A percentile compares a stretch with the other conserved stretches of the same genome.
These are phyloP conservation scores for Dendrocincla fuliginosa DNA, from an alignment of 2,797 vertebrate genomes.

Conservation along the genomic window DNA sequence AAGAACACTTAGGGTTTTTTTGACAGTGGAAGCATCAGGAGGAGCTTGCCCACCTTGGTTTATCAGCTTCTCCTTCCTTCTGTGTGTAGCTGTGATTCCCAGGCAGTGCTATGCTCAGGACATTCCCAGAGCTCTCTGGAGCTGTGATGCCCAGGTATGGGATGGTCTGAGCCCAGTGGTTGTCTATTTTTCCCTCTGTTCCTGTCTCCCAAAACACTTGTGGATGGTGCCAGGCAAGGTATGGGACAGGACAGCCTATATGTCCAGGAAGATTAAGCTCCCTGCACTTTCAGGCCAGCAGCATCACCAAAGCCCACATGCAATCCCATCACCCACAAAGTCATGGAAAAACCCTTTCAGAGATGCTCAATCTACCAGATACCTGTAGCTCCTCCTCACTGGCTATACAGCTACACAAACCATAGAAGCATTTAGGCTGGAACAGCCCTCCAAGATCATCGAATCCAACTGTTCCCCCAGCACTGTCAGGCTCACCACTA, in stretches of 20 bases:
- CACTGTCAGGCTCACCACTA: background rate
- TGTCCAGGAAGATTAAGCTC: background rate
- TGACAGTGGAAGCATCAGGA: background rate
- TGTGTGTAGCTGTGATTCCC: background rate
- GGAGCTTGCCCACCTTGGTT: background rate
- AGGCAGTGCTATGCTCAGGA: background rate
- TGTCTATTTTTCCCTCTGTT: background rate
- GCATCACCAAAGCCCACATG: background rate
- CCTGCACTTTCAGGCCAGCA: background rate
- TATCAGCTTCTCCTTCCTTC: background rate
- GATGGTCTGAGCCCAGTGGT: background rate
- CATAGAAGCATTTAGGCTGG: background rate
- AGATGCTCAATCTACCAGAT: background rate
- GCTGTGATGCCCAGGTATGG: background rate
- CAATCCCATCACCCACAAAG: background rate
- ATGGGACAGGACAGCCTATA: background rate
- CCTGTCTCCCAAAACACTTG: background rate
- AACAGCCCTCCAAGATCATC: background rate
- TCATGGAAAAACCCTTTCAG: background rate
- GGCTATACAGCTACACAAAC: background rate
- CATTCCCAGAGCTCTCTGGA: background rate
- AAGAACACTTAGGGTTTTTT: background rate
- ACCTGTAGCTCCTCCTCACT: background rate
- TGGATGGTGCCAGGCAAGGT: background rate
- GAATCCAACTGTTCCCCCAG: background rate